Evolutionary conservation across 1,140 invertebrate genomes (phyloP).

Genomic region (Anoplophora glabripennis): DNA sequence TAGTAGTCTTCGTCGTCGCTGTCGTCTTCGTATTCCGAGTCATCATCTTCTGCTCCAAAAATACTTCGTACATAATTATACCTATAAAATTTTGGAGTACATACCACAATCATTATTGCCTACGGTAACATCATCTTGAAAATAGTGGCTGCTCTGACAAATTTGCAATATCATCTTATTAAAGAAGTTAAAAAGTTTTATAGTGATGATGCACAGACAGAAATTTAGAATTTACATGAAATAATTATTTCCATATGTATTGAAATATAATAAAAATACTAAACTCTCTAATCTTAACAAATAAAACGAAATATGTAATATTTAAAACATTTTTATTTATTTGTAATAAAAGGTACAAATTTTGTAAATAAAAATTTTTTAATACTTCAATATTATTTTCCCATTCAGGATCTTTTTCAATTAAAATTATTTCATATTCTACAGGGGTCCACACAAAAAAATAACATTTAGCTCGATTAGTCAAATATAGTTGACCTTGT

Average conservation of each 20-base stretch:
- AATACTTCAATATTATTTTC: no score
- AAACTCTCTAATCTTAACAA: neutral
- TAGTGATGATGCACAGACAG: neutral
- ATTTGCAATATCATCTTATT: constrained; percentile 27
- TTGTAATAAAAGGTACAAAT: constrained; percentile 1
- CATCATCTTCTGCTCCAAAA: no score
- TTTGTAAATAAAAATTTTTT: constrained; percentile 22
- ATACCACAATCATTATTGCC: neutral
- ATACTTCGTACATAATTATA: no score
- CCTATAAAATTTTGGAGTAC: constrained; percentile 18
- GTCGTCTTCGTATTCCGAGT: no score
- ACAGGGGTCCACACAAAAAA: constrained; percentile 23
- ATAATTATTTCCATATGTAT: neutral
- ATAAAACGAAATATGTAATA: neutral
- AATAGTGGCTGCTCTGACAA: constrained; percentile 19
- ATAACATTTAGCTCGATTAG: constrained; percentile 19
- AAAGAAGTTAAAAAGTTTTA: constrained; percentile 23
- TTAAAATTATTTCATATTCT: constrained; percentile 1
- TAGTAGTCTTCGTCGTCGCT: no score
- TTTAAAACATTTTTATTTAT: neutral
- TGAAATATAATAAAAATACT: neutral
- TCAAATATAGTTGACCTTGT: constrained; percentile 21
- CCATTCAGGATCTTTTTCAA: constrained; percentile 21
- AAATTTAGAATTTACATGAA: neutral
- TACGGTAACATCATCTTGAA: no score